Percentiles rank a stretch among this genome's conserved stretches.
Conservation (phyloP, 2,797 vertebrate genomes). For the Lithobates pipiens region DNA sequence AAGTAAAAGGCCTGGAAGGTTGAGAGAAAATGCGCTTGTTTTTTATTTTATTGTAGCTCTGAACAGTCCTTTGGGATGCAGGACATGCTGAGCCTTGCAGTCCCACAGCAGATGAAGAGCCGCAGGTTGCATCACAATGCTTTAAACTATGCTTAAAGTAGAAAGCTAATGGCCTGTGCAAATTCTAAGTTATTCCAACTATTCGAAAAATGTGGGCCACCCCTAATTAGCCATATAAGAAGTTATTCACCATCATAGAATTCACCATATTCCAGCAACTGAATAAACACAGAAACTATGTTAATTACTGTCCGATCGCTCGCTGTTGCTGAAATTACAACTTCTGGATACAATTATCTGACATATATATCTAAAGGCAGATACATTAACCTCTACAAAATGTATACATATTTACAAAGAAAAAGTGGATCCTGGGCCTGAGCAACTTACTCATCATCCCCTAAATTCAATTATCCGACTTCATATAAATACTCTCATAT, state of each 20-base stretch:
- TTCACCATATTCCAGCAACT: not conserved
- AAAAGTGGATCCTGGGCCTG: not conserved
- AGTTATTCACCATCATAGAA: conserved; percentile 4
- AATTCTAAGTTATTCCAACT: conserved; percentile 12
- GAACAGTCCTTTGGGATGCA: no score
- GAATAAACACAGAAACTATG: conserved; percentile 17
- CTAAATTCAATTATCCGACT: not conserved
- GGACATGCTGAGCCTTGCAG: no score
- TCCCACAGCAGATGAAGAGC: no score
- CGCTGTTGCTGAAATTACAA: not conserved
- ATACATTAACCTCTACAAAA: not conserved
- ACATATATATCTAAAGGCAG: not conserved
- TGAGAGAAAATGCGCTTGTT: no score
- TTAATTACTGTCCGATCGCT: not conserved
- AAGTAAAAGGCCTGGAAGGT: no score
- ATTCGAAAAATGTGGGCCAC: conserved; percentile 1
- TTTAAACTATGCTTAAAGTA: no score
- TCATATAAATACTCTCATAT: not conserved
- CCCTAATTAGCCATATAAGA: not conserved
- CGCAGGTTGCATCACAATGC: no score
- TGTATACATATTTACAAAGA: not conserved
- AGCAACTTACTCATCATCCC: not conserved
- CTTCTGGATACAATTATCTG: conserved; percentile 5
- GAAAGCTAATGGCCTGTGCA: not conserved
- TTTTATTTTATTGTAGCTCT: no score